Percentiles rank a stretch among this genome's conserved stretches.
Evolutionary conservation across 2,113 vertebrate genomes (phyloP).

Genomic region (Nipponia nippon): DNA sequence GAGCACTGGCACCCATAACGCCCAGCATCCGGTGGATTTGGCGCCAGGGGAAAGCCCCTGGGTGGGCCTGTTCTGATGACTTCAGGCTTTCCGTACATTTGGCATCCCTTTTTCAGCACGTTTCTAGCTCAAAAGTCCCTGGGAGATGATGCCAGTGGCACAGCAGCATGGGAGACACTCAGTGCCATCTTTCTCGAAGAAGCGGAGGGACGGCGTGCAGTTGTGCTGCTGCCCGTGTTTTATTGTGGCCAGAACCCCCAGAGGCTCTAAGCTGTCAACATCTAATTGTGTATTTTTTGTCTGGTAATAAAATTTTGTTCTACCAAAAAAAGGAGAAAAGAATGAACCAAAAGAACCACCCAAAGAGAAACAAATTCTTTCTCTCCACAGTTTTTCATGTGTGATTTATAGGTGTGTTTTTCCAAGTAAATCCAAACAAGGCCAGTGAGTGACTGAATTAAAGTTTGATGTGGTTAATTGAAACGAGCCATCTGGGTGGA

Average conservation of each 20-base stretch:
- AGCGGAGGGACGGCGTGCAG: neutral
- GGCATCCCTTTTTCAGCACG: neutral
- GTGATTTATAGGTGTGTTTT: constrained; percentile 60
- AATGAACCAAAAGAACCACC: neutral
- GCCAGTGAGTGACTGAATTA: neutral
- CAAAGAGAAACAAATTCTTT: neutral
- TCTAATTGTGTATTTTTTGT: neutral
- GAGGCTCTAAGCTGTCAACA: constrained; percentile 2
- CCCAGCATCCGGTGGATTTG: neutral
- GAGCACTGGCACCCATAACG: neutral
- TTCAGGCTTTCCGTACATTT: neutral
- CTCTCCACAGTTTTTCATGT: neutral
- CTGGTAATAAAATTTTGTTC: neutral
- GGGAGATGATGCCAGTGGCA: neutral
- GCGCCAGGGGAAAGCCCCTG: neutral
- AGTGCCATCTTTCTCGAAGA: neutral
- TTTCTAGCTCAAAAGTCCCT: neutral
- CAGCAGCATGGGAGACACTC: neutral
- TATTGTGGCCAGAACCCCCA: neutral
- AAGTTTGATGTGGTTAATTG: neutral
- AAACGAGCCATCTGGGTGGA: constrained; percentile 19
- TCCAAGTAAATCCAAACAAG: constrained; percentile 8
- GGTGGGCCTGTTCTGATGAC: neutral
- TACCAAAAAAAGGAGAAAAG: too few relatives aligned
- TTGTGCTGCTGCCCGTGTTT: neutral